A percentile compares a stretch with the other conserved stretches of the same genome.
Evolutionary conservation across 2,113 vertebrate genomes (phyloP).

Genomic region (human): GRCh38 chr18:61385001-61385500

Average conservation of each 20-base stretch:
- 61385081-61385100: neutral
- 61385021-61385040: neutral
- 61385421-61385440: neutral
- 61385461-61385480: neutral
- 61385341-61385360: neutral
- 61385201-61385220: neutral
- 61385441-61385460: neutral
- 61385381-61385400: neutral
- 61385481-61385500: neutral
- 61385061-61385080: neutral
- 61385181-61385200: neutral
- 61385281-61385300: neutral
- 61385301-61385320: neutral
- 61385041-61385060: neutral
- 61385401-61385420: neutral
- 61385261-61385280: neutral
- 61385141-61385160: neutral
- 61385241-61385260: neutral
- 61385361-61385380: neutral
- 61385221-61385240: neutral
- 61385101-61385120: neutral
- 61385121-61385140: neutral
- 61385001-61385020: neutral
- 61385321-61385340: neutral
- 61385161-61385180: neutral